A percentile compares a stretch with the other conserved stretches of the same genome.
Conservation (phyloP, 2,113 vertebrate species). For the Tenebrosternarchus preto region DNA sequence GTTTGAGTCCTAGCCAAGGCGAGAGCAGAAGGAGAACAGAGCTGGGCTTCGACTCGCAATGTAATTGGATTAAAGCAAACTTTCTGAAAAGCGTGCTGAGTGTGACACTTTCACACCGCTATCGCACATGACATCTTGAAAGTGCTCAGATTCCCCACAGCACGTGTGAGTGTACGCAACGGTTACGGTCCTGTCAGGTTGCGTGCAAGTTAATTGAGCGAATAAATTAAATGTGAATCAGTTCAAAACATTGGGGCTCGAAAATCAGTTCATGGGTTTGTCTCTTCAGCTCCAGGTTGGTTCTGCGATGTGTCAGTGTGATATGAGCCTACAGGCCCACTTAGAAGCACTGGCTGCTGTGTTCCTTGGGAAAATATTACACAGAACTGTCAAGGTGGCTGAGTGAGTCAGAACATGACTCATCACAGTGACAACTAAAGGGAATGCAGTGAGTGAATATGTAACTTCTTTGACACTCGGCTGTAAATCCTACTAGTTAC, state of each 20-base stretch:
- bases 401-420: conserved; percentile 19
- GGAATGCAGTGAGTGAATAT: neutral
- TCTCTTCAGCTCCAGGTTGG: neutral
- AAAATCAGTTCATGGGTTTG: too few relatives aligned
- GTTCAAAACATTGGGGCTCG: neutral
- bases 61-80: neutral
- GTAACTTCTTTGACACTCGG: neutral
- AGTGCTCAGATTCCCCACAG: neutral
- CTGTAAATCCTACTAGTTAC: conserved; percentile 18
- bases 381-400: neutral
- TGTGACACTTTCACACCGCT: neutral
- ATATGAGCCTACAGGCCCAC: neutral
- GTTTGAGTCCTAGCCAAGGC: neutral
- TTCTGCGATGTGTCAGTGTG: conserved; percentile 6
- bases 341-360: conserved; percentile 4
- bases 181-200: too few relatives aligned
- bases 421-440: neutral
- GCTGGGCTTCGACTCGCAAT: neutral
- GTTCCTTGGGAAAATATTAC: conserved; percentile 13
- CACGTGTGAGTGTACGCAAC: too few relatives aligned
- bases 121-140: neutral
- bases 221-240: neutral
- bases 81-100: neutral
- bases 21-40: neutral
- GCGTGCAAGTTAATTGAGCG: too few relatives aligned